phyloP scores from a whole-genome alignment of 2,113 vertebrate species.

The Atlantisia rogersi region DNA sequence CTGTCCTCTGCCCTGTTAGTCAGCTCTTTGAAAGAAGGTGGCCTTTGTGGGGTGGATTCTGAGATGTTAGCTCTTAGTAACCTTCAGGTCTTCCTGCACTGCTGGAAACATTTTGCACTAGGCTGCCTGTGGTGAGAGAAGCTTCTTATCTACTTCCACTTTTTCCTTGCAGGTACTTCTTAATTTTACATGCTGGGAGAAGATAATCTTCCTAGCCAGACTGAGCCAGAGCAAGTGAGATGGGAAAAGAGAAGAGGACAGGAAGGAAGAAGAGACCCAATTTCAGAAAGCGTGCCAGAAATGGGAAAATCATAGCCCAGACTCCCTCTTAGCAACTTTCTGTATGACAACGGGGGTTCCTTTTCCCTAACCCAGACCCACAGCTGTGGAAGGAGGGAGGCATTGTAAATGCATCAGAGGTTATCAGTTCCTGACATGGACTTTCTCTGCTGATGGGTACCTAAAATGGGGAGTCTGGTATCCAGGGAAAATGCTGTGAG shows the following conservation, averaged over 20 bases:
- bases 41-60: background rate
- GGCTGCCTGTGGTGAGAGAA: background rate
- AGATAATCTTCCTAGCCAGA: background rate
- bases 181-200: background rate
- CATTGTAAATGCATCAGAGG: background rate
- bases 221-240: background rate
- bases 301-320: background rate
- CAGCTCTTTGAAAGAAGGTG: background rate
- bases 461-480: background rate
- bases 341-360: background rate
- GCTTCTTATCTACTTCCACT: background rate
- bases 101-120: background rate
- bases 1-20: background rate
- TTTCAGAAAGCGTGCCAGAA: background rate
- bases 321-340: background rate
- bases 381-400: background rate
- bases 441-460: background rate
- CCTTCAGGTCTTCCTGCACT: background rate
- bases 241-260: background rate
- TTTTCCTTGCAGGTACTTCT: background rate
- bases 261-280: background rate
- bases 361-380: background rate
- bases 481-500: rapidly evolving
- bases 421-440: background rate
- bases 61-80: background rate